Evolutionary conservation across 2,113 vertebrate genomes (phyloP).

Genomic region (Symphodus melops): DNA sequence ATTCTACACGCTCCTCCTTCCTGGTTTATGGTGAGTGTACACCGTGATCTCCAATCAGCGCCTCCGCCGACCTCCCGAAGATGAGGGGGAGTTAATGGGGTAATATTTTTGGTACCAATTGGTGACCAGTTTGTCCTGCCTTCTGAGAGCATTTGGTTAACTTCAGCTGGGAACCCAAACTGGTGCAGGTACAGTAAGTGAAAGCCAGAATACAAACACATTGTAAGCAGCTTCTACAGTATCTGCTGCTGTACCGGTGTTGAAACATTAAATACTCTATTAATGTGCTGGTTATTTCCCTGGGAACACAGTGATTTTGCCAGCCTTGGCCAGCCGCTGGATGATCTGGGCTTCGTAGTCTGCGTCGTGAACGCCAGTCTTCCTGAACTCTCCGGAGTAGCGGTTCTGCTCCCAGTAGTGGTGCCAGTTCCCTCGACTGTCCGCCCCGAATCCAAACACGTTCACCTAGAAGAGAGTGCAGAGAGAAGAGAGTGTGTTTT

Average conservation of each 20-base stretch:
- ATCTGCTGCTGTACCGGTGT: slow-evolving; percentile 2
- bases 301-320: slow-evolving; percentile 93
- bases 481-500: background rate
- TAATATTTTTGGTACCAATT: background rate
- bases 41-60: background rate
- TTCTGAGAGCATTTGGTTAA: slow-evolving; percentile 1
- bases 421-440: slow-evolving; percentile 97
- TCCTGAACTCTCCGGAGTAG: slow-evolving; percentile 95
- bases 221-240: slow-evolving; percentile 20
- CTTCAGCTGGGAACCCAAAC: slow-evolving; percentile 16
- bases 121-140: background rate
- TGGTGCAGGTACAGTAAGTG: slow-evolving; percentile 8
- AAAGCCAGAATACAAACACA: slow-evolving; percentile 26
- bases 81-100: background rate
- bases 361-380: slow-evolving; percentile 95
- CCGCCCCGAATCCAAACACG: slow-evolving; percentile 95
- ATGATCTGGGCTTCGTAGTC: slow-evolving; percentile 97
- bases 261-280: background rate
- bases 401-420: slow-evolving; percentile 99
- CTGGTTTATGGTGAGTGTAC: background rate
- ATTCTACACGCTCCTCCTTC: background rate
- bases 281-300: slow-evolving; percentile 82
- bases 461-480: slow-evolving; percentile 87
- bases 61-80: background rate
- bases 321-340: slow-evolving; percentile 89